phyloP scores from a whole-genome alignment of 2,797 vertebrate genomes.

The Gobio occitaniae region DNA sequence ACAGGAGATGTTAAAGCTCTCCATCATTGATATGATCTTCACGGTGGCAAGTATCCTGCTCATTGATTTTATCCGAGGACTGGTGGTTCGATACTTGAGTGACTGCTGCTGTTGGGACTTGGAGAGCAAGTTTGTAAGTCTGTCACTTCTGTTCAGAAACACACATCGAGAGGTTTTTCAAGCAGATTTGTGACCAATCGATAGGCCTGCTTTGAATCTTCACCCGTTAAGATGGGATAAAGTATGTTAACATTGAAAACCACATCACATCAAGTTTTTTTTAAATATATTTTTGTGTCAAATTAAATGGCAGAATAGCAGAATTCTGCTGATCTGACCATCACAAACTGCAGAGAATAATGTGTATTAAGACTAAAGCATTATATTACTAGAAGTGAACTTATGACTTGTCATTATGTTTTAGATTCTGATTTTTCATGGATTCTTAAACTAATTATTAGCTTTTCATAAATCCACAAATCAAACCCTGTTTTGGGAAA shows the following conservation, averaged over 20 bases:
- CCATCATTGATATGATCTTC: slow-evolving; percentile 98
- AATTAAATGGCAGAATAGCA: not conserved
- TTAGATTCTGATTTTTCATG: not conserved
- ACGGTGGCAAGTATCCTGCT: slow-evolving; percentile 95
- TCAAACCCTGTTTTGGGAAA: not conserved
- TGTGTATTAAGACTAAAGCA: not conserved
- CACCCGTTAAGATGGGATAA: not conserved
- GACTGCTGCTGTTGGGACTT: slow-evolving; percentile 99
- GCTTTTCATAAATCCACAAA: not conserved
- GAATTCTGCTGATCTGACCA: not conserved
- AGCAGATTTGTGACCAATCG: not conserved
- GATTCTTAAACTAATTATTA: not conserved
- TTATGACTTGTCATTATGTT: not conserved
- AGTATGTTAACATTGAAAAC: not conserved
- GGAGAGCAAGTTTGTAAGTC: slow-evolving; percentile 97
- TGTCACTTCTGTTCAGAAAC: not conserved
- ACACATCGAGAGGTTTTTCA: not conserved
- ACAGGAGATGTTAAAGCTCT: slow-evolving; percentile 98
- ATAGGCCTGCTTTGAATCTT: slow-evolving; percentile 1
- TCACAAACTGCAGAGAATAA: not conserved
- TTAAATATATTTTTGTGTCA: not conserved
- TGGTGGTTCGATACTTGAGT: slow-evolving; percentile 93
- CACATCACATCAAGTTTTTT: not conserved
- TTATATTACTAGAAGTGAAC: not conserved
- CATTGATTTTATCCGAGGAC: slow-evolving; percentile 94